Evolutionary conservation across 1,140 invertebrate species (phyloP), one percentile per base, ranked within the genome.

Genomic region (Nephila pilipes): DNA sequence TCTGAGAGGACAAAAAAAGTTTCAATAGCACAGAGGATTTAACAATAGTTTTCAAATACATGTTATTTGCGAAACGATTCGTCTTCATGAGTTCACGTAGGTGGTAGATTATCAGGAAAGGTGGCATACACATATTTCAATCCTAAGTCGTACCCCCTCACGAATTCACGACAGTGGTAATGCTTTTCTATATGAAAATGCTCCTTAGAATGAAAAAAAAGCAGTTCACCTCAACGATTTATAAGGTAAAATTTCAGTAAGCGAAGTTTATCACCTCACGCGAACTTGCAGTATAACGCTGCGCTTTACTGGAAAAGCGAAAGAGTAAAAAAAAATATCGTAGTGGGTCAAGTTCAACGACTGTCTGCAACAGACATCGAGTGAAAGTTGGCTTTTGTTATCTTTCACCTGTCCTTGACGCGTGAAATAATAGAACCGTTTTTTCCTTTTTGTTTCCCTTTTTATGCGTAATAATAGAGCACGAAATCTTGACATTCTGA

Each of bases 331-430:
- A n/a, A n/a, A 81, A 55, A 81, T 55, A 81, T 54, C n/a, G 46
- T 46, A 54, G 80, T 81, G 80, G 46, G 80, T 81, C 80, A 81
- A 81, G 80, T 81, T 81, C 80, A 81, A 81, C 80, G 80, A 81
- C 80, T 81, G 80, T 81, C 80, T 81, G 80, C 80, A 4, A 22
- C 46, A 81, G 46, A 54, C 46, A 29, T 22, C 22, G n/a, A 81
- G 46, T 54, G 80, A 46, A 55, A 46, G 80, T 54, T 54, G 36
- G 38, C 80, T 81, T 55, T 81, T 55, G 80, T 81, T 81, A 20
- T 81, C 80, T 54, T 81, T 81, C 69, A 36, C 69, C 80, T 81
- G 80, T 20, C 80, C 46, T 81, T 81, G 80, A 81, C 80, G 46
- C 80, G 38, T 25, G 46, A 81, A 75, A 75, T 46, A 55, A 81